Evolutionary conservation across 2,113 vertebrate species (phyloP), one percentile per base, ranked within the genome.

Genomic region (Pseudolaguvia tuberculata): DNA sequence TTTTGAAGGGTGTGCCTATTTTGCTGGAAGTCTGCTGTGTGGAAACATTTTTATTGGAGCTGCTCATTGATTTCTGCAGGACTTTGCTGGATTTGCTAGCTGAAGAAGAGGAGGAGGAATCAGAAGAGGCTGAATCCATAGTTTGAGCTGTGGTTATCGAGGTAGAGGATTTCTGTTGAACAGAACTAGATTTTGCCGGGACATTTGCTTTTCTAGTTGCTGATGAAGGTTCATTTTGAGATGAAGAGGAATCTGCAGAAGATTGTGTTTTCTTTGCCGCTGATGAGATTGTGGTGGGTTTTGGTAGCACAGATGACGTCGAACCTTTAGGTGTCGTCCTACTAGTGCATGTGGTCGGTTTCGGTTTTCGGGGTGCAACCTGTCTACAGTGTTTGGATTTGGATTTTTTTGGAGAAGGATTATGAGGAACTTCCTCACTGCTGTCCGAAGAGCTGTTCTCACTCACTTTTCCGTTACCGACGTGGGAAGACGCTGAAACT

Each of bases 391-490:
- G 61, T 76, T 85, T 85, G 58, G 82, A 15, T 5, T 77, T 70
- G 12, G 61, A 12, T 77, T 82, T 84, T 13, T 23, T 52, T 2
- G 63, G 55, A n/a, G 72, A n/a, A 2, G 27, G 1, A 42, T 78
- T 84, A 57, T 78, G 31, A 59, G 79, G 23, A 18, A 62, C 51
- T 5, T 84, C 79, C 4, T 88, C 84, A 17, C 83, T 82, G 81
- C 80, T 84, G 51, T 85, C 83, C n/a, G 83, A 85, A 57, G 86
- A 83, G 63, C 20, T 1, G 39, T n/a, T n/a, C n/a, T n/a, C n/a
- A n/a, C n/a, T n/a, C n/a, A n/a, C 20, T 51, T 73, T 82, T 3
- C 39, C 47, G 17, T 52, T 57, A 18, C n/a, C 23, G 4, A 73
- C 4, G 17, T 45, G n/a, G 29, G 77, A 45, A 2, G 58, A 20